phyloP scores from a whole-genome alignment of 1,140 invertebrate species.

The Drosophila kepulauana region DNA sequence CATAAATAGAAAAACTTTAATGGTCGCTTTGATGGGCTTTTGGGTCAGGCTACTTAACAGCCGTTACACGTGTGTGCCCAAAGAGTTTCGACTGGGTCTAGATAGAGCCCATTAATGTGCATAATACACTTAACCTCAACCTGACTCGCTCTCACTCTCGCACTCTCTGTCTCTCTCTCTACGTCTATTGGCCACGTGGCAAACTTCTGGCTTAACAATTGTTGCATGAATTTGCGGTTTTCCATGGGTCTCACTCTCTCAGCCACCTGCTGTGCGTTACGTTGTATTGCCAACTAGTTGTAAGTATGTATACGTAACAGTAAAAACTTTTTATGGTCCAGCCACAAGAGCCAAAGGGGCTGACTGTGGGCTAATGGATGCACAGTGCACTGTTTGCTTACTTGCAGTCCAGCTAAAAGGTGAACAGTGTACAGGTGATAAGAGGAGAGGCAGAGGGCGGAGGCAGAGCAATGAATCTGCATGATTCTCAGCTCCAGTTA shows the following conservation, averaged over 20 bases:
- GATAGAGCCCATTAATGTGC: slow-evolving; percentile 63
- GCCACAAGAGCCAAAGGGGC: slow-evolving; percentile 36
- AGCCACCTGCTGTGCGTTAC: neutral
- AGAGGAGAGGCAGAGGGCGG: neutral
- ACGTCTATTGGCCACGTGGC: slow-evolving; percentile 51
- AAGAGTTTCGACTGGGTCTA: slow-evolving; percentile 42
- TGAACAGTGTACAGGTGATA: neutral
- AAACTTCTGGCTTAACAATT: slow-evolving; percentile 74
- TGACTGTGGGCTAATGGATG: slow-evolving; percentile 51
- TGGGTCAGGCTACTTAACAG: slow-evolving; percentile 61
- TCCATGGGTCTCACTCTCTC: neutral
- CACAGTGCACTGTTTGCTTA: slow-evolving; percentile 30
- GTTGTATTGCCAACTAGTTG: slow-evolving; percentile 37
- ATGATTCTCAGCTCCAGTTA: slow-evolving; percentile 46
- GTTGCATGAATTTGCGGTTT: slow-evolving; percentile 74
- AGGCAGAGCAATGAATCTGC: slow-evolving; percentile 27
- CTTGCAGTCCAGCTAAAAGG: neutral
- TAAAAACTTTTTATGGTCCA: slow-evolving; percentile 55
- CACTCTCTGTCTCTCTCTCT: neutral
- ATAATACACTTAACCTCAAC: slow-evolving; percentile 69
- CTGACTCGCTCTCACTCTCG: slow-evolving; percentile 14
- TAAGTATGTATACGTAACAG: slow-evolving; percentile 35
- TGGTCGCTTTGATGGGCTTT: slow-evolving; percentile 8
- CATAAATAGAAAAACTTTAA: slow-evolving; percentile 58
- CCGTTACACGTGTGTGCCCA: slow-evolving; percentile 63